phyloP scores from a whole-genome alignment of 2,888 invertebrate genomes.

The Phortica okadai region DNA sequence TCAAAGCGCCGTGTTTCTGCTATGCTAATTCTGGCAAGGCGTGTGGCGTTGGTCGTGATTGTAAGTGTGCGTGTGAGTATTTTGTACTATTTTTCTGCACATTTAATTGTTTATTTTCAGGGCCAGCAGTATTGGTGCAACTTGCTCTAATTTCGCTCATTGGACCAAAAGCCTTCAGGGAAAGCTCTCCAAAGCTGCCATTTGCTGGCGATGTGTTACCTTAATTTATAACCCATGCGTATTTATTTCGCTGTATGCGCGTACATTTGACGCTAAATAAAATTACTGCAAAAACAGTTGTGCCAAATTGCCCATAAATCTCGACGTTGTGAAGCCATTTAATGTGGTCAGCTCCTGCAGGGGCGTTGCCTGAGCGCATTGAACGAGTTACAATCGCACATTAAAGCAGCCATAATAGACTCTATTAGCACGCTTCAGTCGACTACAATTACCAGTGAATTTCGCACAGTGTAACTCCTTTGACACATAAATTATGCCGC shows the following conservation, averaged over 20 bases:
- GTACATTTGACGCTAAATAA: background rate
- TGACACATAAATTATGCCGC: background rate
- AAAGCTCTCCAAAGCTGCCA: background rate
- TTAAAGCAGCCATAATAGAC: background rate
- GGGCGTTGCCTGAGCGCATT: background rate
- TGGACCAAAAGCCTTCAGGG: background rate
- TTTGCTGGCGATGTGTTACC: background rate
- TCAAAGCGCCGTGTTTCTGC: no score
- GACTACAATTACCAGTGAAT: background rate
- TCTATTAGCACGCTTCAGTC: background rate
- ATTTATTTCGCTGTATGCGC: background rate
- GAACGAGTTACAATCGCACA: background rate
- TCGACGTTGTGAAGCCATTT: background rate
- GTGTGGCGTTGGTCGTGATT: no score
- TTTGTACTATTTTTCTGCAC: no score
- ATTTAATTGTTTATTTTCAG: no score
- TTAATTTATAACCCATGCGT: background rate
- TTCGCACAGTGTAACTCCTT: background rate
- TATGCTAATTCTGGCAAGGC: no score
- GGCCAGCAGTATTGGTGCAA: no score
- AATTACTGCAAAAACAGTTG: constrained; percentile 8
- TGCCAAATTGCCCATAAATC: constrained; percentile 22
- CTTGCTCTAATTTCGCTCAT: no score
- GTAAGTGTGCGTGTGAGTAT: no score
- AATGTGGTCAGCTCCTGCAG: constrained; percentile 6